Evolutionary conservation across 2,888 invertebrate genomes (phyloP).

Genomic region (Drosophila hawaiiensis): DNA sequence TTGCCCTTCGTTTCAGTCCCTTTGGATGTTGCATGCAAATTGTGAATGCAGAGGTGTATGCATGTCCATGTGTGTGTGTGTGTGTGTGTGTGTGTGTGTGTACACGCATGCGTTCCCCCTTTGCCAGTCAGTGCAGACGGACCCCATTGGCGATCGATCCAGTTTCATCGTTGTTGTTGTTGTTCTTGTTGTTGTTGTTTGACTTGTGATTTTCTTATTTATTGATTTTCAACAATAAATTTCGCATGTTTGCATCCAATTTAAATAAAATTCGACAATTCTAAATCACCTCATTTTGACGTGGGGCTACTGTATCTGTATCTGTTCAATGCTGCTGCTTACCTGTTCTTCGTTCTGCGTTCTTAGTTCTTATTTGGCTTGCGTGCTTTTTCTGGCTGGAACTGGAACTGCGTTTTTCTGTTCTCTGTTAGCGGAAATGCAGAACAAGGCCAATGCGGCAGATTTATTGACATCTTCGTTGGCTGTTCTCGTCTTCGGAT

Average conservation of each 20-base stretch:
- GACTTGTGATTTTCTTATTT: slow-evolving; percentile 81
- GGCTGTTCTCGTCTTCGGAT: slow-evolving; percentile 34
- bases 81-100: slow-evolving; percentile 1
- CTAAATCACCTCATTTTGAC: slow-evolving; percentile 85
- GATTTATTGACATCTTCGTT: slow-evolving; percentile 84
- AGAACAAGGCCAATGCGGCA: slow-evolving; percentile 82
- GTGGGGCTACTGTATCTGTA: slow-evolving; percentile 78
- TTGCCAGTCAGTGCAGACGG: background rate
- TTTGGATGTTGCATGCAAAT: slow-evolving; percentile 53
- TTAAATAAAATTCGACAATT: slow-evolving; percentile 86
- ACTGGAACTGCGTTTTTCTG: slow-evolving; percentile 45
- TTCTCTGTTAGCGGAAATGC: slow-evolving; percentile 80
- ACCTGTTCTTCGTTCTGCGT: slow-evolving; percentile 23
- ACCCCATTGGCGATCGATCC: slow-evolving; percentile 53
- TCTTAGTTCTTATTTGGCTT: slow-evolving; percentile 31
- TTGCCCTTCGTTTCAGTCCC: slow-evolving; percentile 4
- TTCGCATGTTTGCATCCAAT: slow-evolving; percentile 85
- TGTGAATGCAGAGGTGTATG: slow-evolving; percentile 25
- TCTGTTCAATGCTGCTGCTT: background rate
- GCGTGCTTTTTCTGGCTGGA: slow-evolving; percentile 62
- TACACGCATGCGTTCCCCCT: slow-evolving; percentile 56
- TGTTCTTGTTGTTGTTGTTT: background rate
- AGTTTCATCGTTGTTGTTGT: slow-evolving; percentile 50
- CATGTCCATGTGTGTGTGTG: background rate
- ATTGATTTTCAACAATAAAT: slow-evolving; percentile 85